Base-by-base conservation (phyloP, 1,140 invertebrate genomes). In the Heliothis subflexa region DNA sequence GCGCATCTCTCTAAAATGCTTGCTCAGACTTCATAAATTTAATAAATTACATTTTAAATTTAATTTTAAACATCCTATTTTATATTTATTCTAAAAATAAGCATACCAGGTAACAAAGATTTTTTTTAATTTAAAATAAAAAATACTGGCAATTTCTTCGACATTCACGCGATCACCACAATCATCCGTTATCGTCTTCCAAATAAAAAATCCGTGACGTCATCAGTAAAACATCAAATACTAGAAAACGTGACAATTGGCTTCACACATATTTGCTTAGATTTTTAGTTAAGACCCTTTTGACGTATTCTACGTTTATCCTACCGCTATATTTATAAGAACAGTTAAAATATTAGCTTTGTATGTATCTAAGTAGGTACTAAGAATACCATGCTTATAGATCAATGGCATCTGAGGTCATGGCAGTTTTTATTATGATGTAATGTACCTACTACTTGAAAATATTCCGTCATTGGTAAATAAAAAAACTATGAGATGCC, bases 221-320 rank as follows among this genome's bases (percentile, higher is more conserved):
- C 16, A 47, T 13, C 5, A 13, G 54, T 66, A 47, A 45, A 55
- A 25, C 33, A 14, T n/a, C 71, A 73, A 59, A 59, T 54, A 72
- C 21, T 52, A 21, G 49, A 52, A 21, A 2, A n/a, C 45, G n/a
- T 7, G 49, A 71, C 68, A 47, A 73, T 61, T 61, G 10, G 14
- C 54, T 76, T 66, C 50, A 52, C 74, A 76, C 50, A 64, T 76
- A 76, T 76, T 76, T 76, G n/a, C 57, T 54, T 40, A 76, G 49
- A 49, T 16, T 76, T 76, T 76, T 13, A 18, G 47, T 10, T 66
- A 76, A 76, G 47, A 66, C 68, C 47, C 49, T 13, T 64, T 49
- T 76, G 74, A 73, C 71, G 71, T 33, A 25, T 55, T 57, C 18
- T 40, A 66, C n/a, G n/a, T 49, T 49, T 16, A 66, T 45, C 12